Conservation (phyloP, 2,888 invertebrate species). For the Lasiommata megera region DNA sequence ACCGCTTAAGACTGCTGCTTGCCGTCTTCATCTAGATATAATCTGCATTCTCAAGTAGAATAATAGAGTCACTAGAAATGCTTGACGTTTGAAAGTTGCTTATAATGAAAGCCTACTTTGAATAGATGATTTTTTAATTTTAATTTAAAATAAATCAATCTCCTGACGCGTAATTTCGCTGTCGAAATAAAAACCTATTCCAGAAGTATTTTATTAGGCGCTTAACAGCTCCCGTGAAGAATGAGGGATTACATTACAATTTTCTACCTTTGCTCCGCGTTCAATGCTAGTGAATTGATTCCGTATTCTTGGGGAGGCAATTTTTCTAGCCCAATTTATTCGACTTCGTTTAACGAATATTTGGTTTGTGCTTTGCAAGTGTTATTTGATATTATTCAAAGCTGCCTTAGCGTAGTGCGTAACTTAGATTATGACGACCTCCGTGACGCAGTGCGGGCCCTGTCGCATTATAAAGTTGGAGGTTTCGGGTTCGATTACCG, state of each 20-base stretch:
- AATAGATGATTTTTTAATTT: too few species aligned
- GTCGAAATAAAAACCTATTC: background rate
- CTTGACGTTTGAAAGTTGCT: too few species aligned
- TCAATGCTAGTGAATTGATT: background rate
- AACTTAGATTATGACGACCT: too few species aligned
- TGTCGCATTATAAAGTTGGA: too few species aligned
- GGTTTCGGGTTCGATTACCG: too few species aligned
- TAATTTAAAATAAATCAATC: background rate
- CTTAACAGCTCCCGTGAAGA: conserved; percentile 3
- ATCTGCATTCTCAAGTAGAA: too few species aligned
- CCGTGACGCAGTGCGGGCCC: too few species aligned
- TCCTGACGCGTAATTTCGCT: background rate
- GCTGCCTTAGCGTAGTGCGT: too few species aligned
- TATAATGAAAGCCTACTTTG: too few species aligned
- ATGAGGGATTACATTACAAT: conserved; percentile 9
- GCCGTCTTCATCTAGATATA: too few species aligned
- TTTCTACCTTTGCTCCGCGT: background rate
- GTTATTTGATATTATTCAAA: background rate
- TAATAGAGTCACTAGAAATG: too few species aligned
- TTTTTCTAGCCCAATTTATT: background rate
- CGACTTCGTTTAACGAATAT: background rate
- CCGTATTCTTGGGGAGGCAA: background rate
- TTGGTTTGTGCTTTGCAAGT: background rate
- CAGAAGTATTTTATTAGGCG: conserved; percentile 1
- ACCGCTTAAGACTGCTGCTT: too few species aligned